Conservation (phyloP, 2,888 invertebrate genomes). For the Tipula confusa region DNA sequence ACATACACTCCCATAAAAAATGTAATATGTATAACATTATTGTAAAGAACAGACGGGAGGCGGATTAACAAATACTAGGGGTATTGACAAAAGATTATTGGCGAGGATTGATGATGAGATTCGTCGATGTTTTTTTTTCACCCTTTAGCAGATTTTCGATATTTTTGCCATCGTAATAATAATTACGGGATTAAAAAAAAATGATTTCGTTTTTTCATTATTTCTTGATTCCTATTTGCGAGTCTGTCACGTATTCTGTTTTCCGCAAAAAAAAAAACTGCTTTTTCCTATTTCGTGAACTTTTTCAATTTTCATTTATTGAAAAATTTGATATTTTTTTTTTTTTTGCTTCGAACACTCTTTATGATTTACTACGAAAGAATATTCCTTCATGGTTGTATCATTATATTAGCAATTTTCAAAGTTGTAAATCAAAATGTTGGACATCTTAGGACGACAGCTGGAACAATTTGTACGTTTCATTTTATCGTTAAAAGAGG, state of each 20-base stretch:
- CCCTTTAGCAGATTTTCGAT: neutral
- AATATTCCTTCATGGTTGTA: neutral
- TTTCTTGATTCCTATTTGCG: neutral
- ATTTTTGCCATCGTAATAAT: neutral
- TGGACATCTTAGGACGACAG: neutral
- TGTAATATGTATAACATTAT: neutral
- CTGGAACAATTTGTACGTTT: neutral
- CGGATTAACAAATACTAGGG: neutral
- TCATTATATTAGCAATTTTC: neutral
- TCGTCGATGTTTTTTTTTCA: neutral
- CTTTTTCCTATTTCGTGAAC: neutral
- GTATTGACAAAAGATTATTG: conserved; percentile 3
- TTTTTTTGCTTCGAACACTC: neutral
- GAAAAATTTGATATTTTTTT: neutral
- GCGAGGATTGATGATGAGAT: neutral
- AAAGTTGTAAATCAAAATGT: conserved; percentile 3
- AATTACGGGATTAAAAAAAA: neutral
- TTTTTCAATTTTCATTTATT: conserved; percentile 25
- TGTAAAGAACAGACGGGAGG: neutral
- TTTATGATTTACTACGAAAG: neutral
- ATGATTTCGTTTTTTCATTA: neutral
- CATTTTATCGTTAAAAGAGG: neutral
- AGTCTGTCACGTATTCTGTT: conserved; percentile 1
- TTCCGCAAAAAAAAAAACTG: neutral
- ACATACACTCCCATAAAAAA: neutral